Evolutionary conservation across 2,888 invertebrate genomes (phyloP), one percentile per base, ranked within the genome.

Genomic region (Mimumesa dahlbomi): DNA sequence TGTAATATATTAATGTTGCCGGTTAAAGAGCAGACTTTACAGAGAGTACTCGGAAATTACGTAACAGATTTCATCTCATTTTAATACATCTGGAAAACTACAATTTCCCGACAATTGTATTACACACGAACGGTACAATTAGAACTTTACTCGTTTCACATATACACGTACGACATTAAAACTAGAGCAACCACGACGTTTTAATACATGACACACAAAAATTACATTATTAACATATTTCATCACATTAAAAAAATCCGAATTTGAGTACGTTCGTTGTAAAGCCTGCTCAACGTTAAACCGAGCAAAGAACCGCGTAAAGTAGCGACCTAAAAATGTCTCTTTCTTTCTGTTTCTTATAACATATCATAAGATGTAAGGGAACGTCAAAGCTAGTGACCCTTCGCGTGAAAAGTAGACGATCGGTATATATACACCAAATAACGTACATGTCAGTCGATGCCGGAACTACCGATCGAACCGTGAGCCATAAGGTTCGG

Each of bases 281-380:
- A 38, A 46, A 40, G 52, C 34, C 73, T 75, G 62, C 61, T 70
- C 54, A 7, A 21, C 31, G 13, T 45, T n/a, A n/a, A 11, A 53
- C 1, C 40, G 59, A 62, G 40, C 25, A 56, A 70, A 18, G 45
- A 61, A 56, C 31, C 57, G 25, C 50, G 54, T 61, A 40, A 53
- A 43, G 29, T 56, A 65, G 67, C 58, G 54, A 69, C 36, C 56
- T 53, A 56, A 59, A 38, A 57, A 54, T 67, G 57, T 50, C 65
- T 48, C 54, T 65, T 62, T 36, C 22, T 48, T 72, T 79, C 80
- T 68, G 73, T 74, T 77, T 81, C 74, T 69, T 76, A 75, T 82
- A 75, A 85, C 85, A 85, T 85, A 85, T 85, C 85, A 85, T 85
- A 82, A 75, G 50, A 42, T 62, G 29, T 83, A 83, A 84, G 79